A percentile compares a stretch with the other conserved stretches of the same genome.
Evolutionary conservation across 2,113 vertebrate species (phyloP).

Genomic region (Ramphastos sulfuratus): DNA sequence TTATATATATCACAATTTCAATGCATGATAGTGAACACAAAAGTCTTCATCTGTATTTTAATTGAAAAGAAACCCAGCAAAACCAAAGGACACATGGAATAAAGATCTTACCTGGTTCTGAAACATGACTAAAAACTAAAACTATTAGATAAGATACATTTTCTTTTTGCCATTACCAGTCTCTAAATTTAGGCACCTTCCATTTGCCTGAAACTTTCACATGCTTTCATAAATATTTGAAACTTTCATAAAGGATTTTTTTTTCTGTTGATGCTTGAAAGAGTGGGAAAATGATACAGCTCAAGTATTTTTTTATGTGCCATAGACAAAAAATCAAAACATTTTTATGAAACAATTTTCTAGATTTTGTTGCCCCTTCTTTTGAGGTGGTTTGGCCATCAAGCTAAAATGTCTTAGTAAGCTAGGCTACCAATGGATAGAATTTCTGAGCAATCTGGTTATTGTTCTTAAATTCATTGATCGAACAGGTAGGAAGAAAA

Average conservation of each 20-base stretch:
- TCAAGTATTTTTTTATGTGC: not conserved
- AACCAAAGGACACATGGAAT: not conserved
- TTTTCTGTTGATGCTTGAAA: not conserved
- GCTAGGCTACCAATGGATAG: not conserved
- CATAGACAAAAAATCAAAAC: not conserved
- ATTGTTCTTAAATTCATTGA: not conserved
- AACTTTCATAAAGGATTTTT: not conserved
- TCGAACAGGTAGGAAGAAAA: not conserved
- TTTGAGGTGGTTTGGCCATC: not conserved
- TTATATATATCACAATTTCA: not conserved
- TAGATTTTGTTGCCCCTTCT: not conserved
- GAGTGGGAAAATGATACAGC: not conserved
- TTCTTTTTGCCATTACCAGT: not conserved
- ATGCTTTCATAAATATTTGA: not conserved
- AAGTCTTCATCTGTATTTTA: not conserved
- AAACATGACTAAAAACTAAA: not conserved
- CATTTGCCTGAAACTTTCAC: not conserved
- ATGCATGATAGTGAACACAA: not conserved
- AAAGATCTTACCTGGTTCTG: not conserved
- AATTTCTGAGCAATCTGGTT: not conserved
- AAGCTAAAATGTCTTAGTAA: not conserved
- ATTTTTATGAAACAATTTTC: not conserved
- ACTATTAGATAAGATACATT: not conserved
- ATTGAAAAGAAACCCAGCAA: not conserved
- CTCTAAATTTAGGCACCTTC: not conserved